Evolutionary conservation across 2,113 vertebrate genomes (phyloP).

Genomic region (Tricholaema leucomelas): DNA sequence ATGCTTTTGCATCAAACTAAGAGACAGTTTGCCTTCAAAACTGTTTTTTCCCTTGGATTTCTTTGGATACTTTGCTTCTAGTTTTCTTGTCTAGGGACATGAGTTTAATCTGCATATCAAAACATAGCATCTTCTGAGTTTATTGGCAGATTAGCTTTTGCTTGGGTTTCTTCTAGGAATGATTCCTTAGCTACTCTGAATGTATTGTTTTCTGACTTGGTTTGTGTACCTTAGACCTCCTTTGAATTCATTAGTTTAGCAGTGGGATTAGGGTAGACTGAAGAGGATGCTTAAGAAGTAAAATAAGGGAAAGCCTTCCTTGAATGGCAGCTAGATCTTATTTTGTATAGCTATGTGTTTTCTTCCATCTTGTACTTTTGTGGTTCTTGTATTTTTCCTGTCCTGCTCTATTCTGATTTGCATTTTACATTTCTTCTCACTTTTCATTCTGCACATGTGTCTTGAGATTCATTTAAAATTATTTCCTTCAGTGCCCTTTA

Average conservation of each 20-base stretch:
- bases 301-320: neutral
- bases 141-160: neutral
- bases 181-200: neutral
- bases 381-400: neutral
- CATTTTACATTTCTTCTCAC: neutral
- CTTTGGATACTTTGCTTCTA: neutral
- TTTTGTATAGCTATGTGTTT: neutral
- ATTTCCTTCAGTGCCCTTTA: constrained; percentile 2
- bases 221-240: neutral
- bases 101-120: neutral
- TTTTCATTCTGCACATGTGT: neutral
- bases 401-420: neutral
- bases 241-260: neutral
- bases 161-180: neutral
- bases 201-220: neutral
- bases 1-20: neutral
- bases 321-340: neutral
- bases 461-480: constrained; percentile 17
- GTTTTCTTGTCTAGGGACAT: neutral
- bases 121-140: neutral
- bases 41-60: neutral
- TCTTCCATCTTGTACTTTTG: neutral
- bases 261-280: neutral
- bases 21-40: neutral
- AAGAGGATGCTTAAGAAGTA: neutral